Conservation (phyloP, 2,888 invertebrate species). For the Ashinkailepas kermadecensis region DNA sequence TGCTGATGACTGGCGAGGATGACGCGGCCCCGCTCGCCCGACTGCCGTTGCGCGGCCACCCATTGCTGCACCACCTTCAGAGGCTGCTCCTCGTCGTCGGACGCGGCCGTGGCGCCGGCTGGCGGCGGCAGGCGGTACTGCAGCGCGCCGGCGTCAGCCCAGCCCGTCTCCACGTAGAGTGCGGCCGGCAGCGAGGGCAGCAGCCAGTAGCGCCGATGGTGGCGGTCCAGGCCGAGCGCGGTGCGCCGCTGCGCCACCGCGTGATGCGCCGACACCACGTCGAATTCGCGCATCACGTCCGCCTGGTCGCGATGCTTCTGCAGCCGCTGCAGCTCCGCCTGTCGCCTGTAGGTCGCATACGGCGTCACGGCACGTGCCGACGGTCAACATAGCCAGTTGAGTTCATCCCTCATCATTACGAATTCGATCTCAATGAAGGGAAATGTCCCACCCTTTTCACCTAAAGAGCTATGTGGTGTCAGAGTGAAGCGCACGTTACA, state of each 20-base stretch:
- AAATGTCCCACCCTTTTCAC: too few relatives aligned
- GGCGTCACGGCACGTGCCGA: too few relatives aligned
- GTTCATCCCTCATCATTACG: too few relatives aligned
- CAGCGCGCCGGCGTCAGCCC: conserved; percentile 32
- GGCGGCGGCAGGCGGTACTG: conserved; percentile 29
- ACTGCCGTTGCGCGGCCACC: not conserved
- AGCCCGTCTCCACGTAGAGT: conserved; percentile 37
- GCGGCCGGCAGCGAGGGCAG: conserved; percentile 40
- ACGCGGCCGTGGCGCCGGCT: conserved; percentile 24
- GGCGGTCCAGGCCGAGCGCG: conserved; percentile 43
- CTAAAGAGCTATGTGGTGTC: too few relatives aligned
- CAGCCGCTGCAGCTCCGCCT: conserved; percentile 21
- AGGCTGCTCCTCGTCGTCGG: conserved; percentile 28
- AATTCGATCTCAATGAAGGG: too few relatives aligned
- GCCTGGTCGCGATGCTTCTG: conserved; percentile 24
- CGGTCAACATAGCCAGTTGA: too few relatives aligned
- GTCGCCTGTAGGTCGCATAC: not conserved
- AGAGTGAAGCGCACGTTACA: too few relatives aligned
- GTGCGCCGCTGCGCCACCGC: conserved; percentile 29
- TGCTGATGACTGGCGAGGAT: not conserved
- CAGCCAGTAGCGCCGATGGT: conserved; percentile 45
- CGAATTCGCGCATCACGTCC: conserved; percentile 24
- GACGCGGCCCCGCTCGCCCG: not conserved
- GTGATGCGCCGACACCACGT: conserved; percentile 23
- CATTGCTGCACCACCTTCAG: not conserved